Evolutionary conservation across 2,113 vertebrate genomes (phyloP), one percentile per base, ranked within the genome.

Genomic region (Uropsilus gracilis): DNA sequence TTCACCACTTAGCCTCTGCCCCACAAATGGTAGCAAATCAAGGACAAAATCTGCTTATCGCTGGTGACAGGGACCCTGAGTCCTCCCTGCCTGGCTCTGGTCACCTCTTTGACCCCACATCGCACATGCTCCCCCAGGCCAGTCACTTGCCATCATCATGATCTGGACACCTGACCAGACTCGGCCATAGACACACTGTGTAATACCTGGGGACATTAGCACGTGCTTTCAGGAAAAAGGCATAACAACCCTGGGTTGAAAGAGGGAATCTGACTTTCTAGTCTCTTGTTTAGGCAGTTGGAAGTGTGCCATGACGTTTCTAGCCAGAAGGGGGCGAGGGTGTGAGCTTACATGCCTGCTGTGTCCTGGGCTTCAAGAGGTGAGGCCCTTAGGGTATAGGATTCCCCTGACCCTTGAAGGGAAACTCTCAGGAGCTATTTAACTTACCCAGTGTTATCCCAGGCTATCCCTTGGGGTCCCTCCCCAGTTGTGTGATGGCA

Each of bases 291-390:
- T 22, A 44, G 77, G 28, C 17, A 81, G 77, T 55, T 44, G 9
- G 3, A 44, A 0, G 26, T 2, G 9, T 6, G 28, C 37, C 14
- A 48, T 9, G 44, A 22, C 72, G 22, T 10, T 22, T 3, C 0
- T 10, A 39, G 76, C 24, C 18, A 26, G 20, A 46, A 42, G 44
- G 14, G 8, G 8, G 30, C 26, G 17, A 55, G 59, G 30, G 32
- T 22, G 17, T 18, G 50, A 3, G 17, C 17, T 4, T 18, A 18
- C 17, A 3, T 53, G 50, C 17, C 50, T 53, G 50, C 18, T 53
- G 50, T 18, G 14, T 14, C 50, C 50, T 53, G 50, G 50, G 50
- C 17, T 53, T 53, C 50, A 53, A 17, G 50, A 53, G 50, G 17
- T 17, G 16, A 14, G 18, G 50, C 50, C 17, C 48, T 50, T 30